Percentiles rank a stretch among this genome's conserved stretches.
These are phyloP conservation scores for Tenthredo scrophulariae DNA, from an alignment of 2,888 invertebrate genomes.

Conservation along the genomic window DNA sequence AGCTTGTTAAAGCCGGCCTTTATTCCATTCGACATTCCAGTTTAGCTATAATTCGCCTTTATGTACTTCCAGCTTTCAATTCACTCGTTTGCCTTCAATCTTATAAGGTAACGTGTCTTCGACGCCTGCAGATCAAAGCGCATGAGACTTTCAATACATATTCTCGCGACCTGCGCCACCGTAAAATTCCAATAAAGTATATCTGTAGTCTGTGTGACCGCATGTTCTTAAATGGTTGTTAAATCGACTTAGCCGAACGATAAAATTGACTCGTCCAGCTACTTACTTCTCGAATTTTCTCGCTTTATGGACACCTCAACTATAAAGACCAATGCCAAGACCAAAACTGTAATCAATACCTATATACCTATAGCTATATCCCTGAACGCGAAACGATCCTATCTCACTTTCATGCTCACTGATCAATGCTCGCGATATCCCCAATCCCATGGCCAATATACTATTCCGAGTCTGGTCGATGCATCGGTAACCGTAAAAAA, in stretches of 20 bases:
- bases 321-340: background rate
- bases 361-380: background rate
- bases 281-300: background rate
- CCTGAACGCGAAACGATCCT: background rate
- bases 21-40: slow-evolving; percentile 16
- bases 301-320: slow-evolving; percentile 4
- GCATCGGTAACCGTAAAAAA: background rate
- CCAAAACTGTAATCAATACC: slow-evolving; percentile 6
- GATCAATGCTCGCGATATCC: slow-evolving; percentile 26
- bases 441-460: background rate
- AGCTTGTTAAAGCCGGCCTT: slow-evolving; percentile 39
- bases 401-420: slow-evolving; percentile 17
- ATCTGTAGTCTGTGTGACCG: background rate
- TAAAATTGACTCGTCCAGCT: slow-evolving; percentile 35
- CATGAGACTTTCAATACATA: slow-evolving; percentile 30
- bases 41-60: slow-evolving; percentile 46
- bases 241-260: slow-evolving; percentile 32
- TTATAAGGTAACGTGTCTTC: slow-evolving; percentile 47
- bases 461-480: background rate
- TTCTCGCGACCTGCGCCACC: background rate
- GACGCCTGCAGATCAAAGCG: slow-evolving; percentile 42
- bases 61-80: slow-evolving; percentile 49
- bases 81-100: slow-evolving; percentile 48
- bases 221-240: slow-evolving; percentile 50
- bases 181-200: slow-evolving; percentile 26